Evolutionary conservation across 2,797 vertebrate genomes (phyloP).

Genomic region (Coilia nasus): DNA sequence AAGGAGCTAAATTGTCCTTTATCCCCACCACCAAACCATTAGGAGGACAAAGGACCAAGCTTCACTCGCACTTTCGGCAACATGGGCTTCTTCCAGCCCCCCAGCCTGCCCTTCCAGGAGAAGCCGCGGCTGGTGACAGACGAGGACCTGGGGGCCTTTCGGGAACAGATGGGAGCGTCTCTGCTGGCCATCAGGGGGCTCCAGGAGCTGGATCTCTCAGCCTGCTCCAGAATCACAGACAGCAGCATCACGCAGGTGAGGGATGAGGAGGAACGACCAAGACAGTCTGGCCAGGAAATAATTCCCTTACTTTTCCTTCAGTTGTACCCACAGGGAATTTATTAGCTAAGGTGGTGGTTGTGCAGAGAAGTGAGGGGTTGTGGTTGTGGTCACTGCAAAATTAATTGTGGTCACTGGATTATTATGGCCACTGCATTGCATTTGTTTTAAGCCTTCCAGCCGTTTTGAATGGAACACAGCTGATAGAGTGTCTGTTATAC

Average conservation of each 20-base stretch:
- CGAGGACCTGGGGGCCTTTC: constrained; percentile 61
- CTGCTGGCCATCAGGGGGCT: constrained; percentile 72
- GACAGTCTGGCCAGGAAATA: background rate
- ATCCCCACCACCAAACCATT: constrained; percentile 27
- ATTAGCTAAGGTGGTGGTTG: too few species aligned
- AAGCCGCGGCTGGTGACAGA: constrained; percentile 66
- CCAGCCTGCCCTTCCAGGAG: constrained; percentile 67
- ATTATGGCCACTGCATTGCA: too few species aligned
- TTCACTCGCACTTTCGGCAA: constrained; percentile 81
- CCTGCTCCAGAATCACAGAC: constrained; percentile 83
- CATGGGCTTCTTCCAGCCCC: constrained; percentile 82
- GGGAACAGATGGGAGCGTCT: constrained; percentile 66
- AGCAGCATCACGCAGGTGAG: constrained; percentile 81
- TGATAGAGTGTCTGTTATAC: too few species aligned
- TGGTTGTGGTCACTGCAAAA: too few species aligned
- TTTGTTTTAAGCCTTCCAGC: too few species aligned
- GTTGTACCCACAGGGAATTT: too few species aligned
- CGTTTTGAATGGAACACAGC: too few species aligned
- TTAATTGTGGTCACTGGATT: too few species aligned
- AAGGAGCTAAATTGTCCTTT: too few species aligned
- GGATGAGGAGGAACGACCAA: background rate
- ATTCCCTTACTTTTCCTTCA: background rate
- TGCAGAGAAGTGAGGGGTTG: too few species aligned
- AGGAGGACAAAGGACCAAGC: constrained; percentile 71
- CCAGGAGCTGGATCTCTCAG: constrained; percentile 82